These are phyloP conservation scores for Cecidostiba fungosa DNA, from an alignment of 2,888 invertebrate genomes.

Conservation along the genomic window DNA sequence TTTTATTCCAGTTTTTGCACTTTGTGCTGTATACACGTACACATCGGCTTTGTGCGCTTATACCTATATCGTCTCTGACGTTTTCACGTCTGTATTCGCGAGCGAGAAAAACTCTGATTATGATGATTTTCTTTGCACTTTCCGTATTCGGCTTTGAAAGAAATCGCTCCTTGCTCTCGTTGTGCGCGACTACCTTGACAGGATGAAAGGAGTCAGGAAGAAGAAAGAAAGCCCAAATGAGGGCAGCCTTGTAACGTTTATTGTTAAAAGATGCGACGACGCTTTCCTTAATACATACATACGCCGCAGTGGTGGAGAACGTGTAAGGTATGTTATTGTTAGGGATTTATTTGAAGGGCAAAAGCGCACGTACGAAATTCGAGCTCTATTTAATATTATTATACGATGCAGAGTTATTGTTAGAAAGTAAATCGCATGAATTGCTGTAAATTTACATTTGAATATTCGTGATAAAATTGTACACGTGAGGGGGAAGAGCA, in stretches of 20 bases:
- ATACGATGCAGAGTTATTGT: too few species aligned
- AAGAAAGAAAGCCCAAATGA: neutral
- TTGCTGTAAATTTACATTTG: neutral
- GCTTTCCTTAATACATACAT: too few species aligned
- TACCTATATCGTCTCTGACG: neutral
- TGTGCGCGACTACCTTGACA: neutral
- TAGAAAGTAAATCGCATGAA: neutral
- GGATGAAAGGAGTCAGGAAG: neutral
- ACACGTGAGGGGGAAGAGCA: neutral
- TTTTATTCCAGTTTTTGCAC: slow-evolving; percentile 14
- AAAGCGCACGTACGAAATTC: neutral
- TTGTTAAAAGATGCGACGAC: neutral
- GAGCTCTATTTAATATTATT: neutral
- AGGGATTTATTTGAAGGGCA: too few species aligned
- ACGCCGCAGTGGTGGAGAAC: too few species aligned
- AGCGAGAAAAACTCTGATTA: slow-evolving; percentile 39
- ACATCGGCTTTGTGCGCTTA: neutral
- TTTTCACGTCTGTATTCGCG: neutral
- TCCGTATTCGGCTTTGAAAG: neutral
- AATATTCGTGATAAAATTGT: neutral
- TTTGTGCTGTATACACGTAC: neutral
- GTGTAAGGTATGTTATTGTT: too few species aligned
- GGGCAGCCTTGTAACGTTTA: neutral
- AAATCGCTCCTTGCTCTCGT: slow-evolving; percentile 13
- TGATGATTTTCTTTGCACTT: slow-evolving; percentile 2